A percentile compares a stretch with the other conserved stretches of the same genome.
Conservation (phyloP, 2,888 invertebrate species). For the Plebejus melissa region DNA sequence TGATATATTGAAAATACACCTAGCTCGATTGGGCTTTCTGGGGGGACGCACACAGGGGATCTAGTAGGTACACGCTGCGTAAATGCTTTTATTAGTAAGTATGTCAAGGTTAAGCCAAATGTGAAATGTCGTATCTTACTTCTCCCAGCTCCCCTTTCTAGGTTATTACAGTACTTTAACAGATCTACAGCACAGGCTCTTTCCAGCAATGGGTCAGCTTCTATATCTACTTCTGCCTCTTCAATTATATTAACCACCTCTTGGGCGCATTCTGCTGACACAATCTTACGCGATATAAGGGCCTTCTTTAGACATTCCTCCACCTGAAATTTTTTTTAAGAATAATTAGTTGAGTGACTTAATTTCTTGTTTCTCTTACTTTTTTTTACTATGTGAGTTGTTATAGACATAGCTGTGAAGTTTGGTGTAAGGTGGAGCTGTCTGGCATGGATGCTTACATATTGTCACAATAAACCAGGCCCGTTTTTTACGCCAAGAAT, state of each 20-base stretch:
- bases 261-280: conserved; percentile 86
- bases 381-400: too few relatives aligned
- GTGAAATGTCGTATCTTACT: conserved; percentile 78
- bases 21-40: too few relatives aligned
- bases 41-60: too few relatives aligned
- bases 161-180: conserved; percentile 86
- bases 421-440: too few relatives aligned
- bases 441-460: not conserved
- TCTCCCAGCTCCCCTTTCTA: conserved; percentile 93
- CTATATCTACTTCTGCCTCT: conserved; percentile 94
- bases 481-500: not conserved
- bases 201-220: conserved; percentile 95
- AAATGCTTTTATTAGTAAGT: not conserved
- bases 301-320: conserved; percentile 96
- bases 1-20: too few relatives aligned
- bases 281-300: conserved; percentile 85
- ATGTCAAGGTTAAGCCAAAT: not conserved
- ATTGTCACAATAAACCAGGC: not conserved
- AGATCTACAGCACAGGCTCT: conserved; percentile 92
- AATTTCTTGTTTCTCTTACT: not conserved
- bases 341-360: not conserved
- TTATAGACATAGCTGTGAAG: too few relatives aligned
- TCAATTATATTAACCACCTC: conserved; percentile 94
- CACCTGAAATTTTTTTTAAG: conserved; percentile 61
- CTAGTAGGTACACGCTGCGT: too few relatives aligned